Conservation (phyloP, 2,113 vertebrate species). For the Ochotona curzoniae region DNA sequence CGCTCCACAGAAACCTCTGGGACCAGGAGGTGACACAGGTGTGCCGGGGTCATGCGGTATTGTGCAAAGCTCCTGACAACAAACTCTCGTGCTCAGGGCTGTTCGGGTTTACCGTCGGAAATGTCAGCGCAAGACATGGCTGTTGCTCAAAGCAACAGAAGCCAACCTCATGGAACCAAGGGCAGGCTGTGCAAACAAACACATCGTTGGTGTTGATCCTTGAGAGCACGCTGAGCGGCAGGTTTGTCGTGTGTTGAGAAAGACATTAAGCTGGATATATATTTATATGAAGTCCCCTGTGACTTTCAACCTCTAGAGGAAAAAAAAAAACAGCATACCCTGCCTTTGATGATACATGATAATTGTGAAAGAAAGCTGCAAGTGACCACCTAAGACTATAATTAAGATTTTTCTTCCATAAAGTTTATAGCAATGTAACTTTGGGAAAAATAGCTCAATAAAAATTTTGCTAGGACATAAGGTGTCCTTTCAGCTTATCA, state of each 20-base stretch:
- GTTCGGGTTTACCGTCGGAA: not conserved
- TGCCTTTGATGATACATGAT: not conserved
- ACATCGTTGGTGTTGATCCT: slow-evolving; percentile 69
- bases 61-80: not conserved
- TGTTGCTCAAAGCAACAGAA: slow-evolving; percentile 17
- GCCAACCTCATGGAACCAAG: not conserved
- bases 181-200: slow-evolving; percentile 77
- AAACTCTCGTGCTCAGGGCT: not conserved
- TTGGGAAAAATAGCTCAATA: slow-evolving; percentile 8
- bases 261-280: slow-evolving; percentile 16
- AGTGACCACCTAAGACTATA: not conserved
- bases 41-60: not conserved
- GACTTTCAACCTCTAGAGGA: slow-evolving; percentile 4
- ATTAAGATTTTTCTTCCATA: not conserved
- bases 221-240: slow-evolving; percentile 50
- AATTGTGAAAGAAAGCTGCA: slow-evolving; percentile 24
- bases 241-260: slow-evolving; percentile 33
- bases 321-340: not conserved
- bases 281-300: slow-evolving; percentile 30
- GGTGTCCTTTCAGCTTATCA: not conserved
- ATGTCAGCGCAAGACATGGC: not conserved
- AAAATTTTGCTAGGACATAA: slow-evolving; percentile 37
- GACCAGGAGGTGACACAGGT: not conserved
- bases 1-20: not conserved
- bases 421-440: slow-evolving; percentile 47